Evolutionary conservation across 2,888 invertebrate species (phyloP).

Genomic region (Melieria crassipennis): DNA sequence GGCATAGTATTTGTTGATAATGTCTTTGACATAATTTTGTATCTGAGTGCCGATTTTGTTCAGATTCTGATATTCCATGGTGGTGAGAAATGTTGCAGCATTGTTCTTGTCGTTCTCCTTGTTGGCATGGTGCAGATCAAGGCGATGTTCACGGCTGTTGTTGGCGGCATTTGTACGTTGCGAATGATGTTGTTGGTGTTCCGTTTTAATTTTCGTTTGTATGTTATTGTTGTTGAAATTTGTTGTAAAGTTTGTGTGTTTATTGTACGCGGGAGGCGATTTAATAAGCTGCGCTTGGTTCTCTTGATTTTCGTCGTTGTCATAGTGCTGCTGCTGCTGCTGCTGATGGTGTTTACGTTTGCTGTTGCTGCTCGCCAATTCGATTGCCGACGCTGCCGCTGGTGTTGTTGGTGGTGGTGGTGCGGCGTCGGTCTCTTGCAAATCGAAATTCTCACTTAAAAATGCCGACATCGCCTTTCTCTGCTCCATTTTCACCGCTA

Average conservation of each 20-base stretch:
- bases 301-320: constrained; percentile 56
- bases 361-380: constrained; percentile 43
- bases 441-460: constrained; percentile 52
- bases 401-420: constrained; percentile 49
- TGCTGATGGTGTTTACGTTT: constrained; percentile 48
- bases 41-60: constrained; percentile 64
- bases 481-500: constrained; percentile 45
- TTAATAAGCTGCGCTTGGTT: constrained; percentile 65
- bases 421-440: constrained; percentile 49
- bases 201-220: constrained; percentile 40
- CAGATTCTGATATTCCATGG: constrained; percentile 65
- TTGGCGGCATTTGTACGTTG: constrained; percentile 35
- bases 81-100: constrained; percentile 58
- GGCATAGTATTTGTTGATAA: constrained; percentile 64
- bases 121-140: constrained; percentile 47
- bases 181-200: constrained; percentile 35
- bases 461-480: constrained; percentile 62
- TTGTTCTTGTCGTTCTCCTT: constrained; percentile 40
- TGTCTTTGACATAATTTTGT: constrained; percentile 65
- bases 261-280: constrained; percentile 67
- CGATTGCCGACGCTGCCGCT: constrained; percentile 35
- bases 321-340: constrained; percentile 40
- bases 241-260: constrained; percentile 44
- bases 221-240: constrained; percentile 42
- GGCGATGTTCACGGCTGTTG: constrained; percentile 52